A percentile compares a stretch with the other conserved stretches of the same genome.
Conservation (phyloP, 2,888 invertebrate species). For the Meloe dianella region DNA sequence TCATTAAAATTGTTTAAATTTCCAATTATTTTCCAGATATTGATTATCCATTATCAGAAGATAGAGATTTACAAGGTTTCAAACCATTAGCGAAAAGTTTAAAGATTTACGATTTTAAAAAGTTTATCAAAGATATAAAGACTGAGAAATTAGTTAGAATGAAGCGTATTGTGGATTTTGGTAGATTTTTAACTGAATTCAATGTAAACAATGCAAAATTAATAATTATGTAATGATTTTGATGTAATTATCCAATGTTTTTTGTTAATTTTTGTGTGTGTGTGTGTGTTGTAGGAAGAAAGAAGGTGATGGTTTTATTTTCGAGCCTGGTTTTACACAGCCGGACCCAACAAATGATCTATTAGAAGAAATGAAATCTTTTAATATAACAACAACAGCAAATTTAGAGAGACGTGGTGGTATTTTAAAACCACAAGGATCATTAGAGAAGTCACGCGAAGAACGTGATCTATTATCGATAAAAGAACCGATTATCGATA, state of each 20-base stretch:
- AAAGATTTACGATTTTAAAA: slow-evolving; percentile 63
- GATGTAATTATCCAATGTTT: too few relatives aligned
- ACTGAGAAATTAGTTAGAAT: slow-evolving; percentile 62
- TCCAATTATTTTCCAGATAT: slow-evolving; percentile 62
- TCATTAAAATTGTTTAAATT: slow-evolving; percentile 12
- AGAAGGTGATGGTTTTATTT: slow-evolving; percentile 49
- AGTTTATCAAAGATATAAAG: slow-evolving; percentile 56
- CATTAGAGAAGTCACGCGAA: slow-evolving; percentile 70
- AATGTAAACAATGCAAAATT: slow-evolving; percentile 58
- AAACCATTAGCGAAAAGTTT: slow-evolving; percentile 71
- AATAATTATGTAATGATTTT: slow-evolving; percentile 49
- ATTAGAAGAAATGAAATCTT: slow-evolving; percentile 64
- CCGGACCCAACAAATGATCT: slow-evolving; percentile 62
- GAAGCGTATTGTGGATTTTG: slow-evolving; percentile 61
- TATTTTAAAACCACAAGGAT: slow-evolving; percentile 75
- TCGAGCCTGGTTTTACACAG: slow-evolving; percentile 58
- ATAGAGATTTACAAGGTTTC: slow-evolving; percentile 81
- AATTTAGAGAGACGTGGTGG: slow-evolving; percentile 59
- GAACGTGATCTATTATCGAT: slow-evolving; percentile 62
- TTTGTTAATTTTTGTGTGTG: slow-evolving; percentile 30
- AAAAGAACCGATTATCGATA: slow-evolving; percentile 23
- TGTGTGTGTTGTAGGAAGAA: slow-evolving; percentile 40
- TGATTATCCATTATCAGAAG: slow-evolving; percentile 76
- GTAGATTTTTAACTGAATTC: slow-evolving; percentile 60
- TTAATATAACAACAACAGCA: slow-evolving; percentile 54